phyloP scores from a whole-genome alignment of 2,113 vertebrate genomes.

The Oceanites oceanicus region DNA sequence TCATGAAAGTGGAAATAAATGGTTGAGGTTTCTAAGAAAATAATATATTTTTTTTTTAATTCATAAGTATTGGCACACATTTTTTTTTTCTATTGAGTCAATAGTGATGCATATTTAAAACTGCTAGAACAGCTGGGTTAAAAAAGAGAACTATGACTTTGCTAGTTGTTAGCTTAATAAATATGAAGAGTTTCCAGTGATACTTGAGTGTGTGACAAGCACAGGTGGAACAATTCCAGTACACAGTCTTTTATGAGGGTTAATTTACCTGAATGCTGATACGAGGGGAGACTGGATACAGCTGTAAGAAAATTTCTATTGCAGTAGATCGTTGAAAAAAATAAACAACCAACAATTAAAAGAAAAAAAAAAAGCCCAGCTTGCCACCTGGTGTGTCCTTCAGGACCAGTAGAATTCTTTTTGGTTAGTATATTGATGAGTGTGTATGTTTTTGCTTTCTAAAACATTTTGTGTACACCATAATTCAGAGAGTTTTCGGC shows the following conservation, averaged over 20 bases:
- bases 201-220: not conserved
- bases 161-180: not conserved
- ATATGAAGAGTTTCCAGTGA: not conserved
- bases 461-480: not conserved
- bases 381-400: not conserved
- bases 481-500: not conserved
- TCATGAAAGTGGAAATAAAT: not conserved
- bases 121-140: not conserved
- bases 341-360: not conserved
- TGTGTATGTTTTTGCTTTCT: not conserved
- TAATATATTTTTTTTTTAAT: not conserved
- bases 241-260: not conserved
- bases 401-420: not conserved
- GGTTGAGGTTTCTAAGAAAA: not conserved
- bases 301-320: not conserved
- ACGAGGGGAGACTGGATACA: not conserved
- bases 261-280: not conserved
- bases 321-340: not conserved
- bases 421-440: not conserved
- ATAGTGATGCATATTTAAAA: not conserved
- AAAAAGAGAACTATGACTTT: not conserved
- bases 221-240: not conserved
- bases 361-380: not conserved
- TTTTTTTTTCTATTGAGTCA: not conserved
- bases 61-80: not conserved